Evolutionary conservation across 2,797 vertebrate species (phyloP).

Genomic region (Garrulus glandarius): DNA sequence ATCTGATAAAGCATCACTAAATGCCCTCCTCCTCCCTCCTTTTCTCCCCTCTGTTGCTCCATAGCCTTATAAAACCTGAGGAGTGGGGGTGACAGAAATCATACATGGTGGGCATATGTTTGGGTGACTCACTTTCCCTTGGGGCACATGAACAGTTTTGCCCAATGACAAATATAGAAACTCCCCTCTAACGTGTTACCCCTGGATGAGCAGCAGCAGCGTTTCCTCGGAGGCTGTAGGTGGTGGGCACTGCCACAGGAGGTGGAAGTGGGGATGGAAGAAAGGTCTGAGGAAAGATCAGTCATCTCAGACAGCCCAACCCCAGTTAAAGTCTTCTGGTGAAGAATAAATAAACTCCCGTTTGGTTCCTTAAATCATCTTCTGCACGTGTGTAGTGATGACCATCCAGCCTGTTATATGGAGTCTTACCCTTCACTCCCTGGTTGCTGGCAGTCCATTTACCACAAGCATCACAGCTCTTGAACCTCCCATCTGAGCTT

Average conservation of each 20-base stretch:
- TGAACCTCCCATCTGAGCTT: background rate
- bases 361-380: background rate
- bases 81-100: background rate
- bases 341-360: background rate
- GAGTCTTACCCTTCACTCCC: background rate
- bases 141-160: background rate
- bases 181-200: background rate
- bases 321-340: background rate
- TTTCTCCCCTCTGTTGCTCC: background rate
- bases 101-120: background rate
- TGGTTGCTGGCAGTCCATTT: background rate
- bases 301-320: background rate
- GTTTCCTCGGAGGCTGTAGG: fast-evolving
- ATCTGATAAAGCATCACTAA: background rate
- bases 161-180: background rate
- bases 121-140: slow-evolving; percentile 13
- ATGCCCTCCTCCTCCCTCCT: background rate
- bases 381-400: fast-evolving
- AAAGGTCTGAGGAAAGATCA: background rate
- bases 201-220: fast-evolving
- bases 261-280: background rate
- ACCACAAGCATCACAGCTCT: background rate
- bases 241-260: background rate
- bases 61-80: background rate
- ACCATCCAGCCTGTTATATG: background rate